Evolutionary conservation across 2,797 vertebrate genomes (phyloP), one percentile per base, ranked within the genome.

Genomic region (Synanceia verrucosa): DNA sequence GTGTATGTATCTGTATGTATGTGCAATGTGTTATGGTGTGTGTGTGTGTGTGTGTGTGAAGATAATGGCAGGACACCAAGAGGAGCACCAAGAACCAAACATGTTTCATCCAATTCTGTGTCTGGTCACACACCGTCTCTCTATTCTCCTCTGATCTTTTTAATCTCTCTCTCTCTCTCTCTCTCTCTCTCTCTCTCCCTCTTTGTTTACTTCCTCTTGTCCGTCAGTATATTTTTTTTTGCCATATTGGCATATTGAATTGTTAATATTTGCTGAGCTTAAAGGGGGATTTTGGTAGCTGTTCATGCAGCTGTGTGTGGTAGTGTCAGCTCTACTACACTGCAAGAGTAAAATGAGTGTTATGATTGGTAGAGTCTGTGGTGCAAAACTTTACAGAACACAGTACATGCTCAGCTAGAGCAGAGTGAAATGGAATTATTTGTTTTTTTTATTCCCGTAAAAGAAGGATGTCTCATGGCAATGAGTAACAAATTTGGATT

Each of bases 221-320:
- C 75, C 79, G 71, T 77, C 78, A 81, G 78, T 70, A 76, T 80
- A 77, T 79, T 75, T 65, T 58, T n/a, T 41, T 62, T 46, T 2
- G 23, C 72, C 81, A 56, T 81, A 78, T 72, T 77, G 79, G 44
- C 73, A 62, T 41, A 71, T 48, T 70, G 73, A 82, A 82, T 65
- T 82, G 83, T 78, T 73, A 68, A 81, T 77, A 70, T 89, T 77
- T 84, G 76, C 79, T 70, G 58, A 79, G 70, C 71, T 83, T 71
- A 78, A 73, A 68, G 55, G 43, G 69, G 71, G 73, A 77, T 76
- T 81, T 79, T 67, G 37, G 55, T 36, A 59, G 68, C 68, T 70
- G 70, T 53, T 78, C 64, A 80, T 77, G 73, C 77, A 76, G 55
- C 67, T 51, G 64, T 47, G 51, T 65, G 55, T 55, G 33, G 70